Percentiles rank a stretch among this genome's conserved stretches.
These are phyloP conservation scores for Hermetia illucens DNA, from an alignment of 1,140 invertebrate genomes.

Conservation along the genomic window DNA sequence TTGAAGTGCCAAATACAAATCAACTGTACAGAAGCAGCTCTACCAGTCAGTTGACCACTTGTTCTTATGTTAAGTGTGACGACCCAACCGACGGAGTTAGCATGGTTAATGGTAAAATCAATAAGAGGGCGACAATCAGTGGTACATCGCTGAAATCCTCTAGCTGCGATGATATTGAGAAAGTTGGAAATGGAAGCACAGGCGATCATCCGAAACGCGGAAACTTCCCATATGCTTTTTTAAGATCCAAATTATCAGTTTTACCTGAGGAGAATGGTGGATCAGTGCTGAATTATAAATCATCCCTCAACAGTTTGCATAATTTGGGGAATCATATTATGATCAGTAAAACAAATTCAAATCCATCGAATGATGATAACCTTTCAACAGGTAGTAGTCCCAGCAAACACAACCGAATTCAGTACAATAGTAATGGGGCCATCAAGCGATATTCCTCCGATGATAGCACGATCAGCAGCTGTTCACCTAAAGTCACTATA, in stretches of 20 bases:
- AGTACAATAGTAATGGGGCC: slow-evolving; percentile 6
- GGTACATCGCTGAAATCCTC: slow-evolving; percentile 20
- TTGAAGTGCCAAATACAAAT: slow-evolving; percentile 30
- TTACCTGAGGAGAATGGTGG: slow-evolving; percentile 53
- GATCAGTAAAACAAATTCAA: not conserved
- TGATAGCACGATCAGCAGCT: slow-evolving; percentile 12
- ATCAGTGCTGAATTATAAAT: slow-evolving; percentile 36
- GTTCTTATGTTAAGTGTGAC: slow-evolving; percentile 58
- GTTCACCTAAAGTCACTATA: slow-evolving; percentile 10
- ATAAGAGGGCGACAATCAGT: slow-evolving; percentile 9
- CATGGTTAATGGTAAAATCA: slow-evolving; percentile 34
- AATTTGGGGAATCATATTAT: slow-evolving; percentile 3
- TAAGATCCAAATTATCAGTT: slow-evolving; percentile 57
- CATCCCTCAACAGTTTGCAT: slow-evolving; percentile 9
- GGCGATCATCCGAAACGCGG: slow-evolving; percentile 24
- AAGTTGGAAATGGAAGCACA: slow-evolving; percentile 12
- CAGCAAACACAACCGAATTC: slow-evolving; percentile 8
- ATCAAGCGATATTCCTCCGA: slow-evolving; percentile 13
- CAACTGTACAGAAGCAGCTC: slow-evolving; percentile 59
- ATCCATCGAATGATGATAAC: slow-evolving; percentile 2
- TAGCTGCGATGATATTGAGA: slow-evolving; percentile 29
- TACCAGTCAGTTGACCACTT: slow-evolving; percentile 50
- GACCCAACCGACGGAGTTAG: slow-evolving; percentile 64
- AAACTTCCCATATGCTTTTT: slow-evolving; percentile 63
- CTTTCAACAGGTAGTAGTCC: slow-evolving; percentile 6